phyloP scores from a whole-genome alignment of 2,888 invertebrate species.

The Clivina fossor region DNA sequence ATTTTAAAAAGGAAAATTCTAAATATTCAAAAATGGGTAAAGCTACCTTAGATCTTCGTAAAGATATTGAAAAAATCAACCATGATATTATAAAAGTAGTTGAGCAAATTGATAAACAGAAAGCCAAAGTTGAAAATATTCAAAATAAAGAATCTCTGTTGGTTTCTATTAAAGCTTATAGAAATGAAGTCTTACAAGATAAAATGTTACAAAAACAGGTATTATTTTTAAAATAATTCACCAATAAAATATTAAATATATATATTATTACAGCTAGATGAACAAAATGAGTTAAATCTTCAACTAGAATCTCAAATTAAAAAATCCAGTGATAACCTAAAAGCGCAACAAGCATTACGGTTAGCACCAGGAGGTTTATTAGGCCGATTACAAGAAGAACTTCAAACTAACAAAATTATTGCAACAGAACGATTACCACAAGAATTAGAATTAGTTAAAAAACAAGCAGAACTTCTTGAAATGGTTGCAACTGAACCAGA shows the following conservation, averaged over 20 bases:
- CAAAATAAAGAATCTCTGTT: conserved; percentile 68
- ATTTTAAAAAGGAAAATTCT: conserved; percentile 36
- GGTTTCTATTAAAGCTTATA: conserved; percentile 55
- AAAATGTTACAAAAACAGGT: conserved; percentile 42
- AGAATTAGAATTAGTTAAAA: conserved; percentile 65
- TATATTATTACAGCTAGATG: conserved; percentile 13
- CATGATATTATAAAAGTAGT: conserved; percentile 59
- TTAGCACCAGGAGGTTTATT: conserved; percentile 56
- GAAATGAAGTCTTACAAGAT: conserved; percentile 44
- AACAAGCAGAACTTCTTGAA: conserved; percentile 69
- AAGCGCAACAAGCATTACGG: conserved; percentile 34
- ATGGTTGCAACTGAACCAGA: conserved; percentile 67
- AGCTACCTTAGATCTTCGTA: conserved; percentile 77
- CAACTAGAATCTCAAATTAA: conserved; percentile 21
- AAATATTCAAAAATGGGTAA: conserved; percentile 54
- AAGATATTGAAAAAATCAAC: conserved; percentile 84
- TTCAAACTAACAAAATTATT: conserved; percentile 49
- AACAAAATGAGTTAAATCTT: conserved; percentile 13
- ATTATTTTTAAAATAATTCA: not conserved
- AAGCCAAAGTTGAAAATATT: conserved; percentile 65
- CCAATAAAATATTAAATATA: not conserved
- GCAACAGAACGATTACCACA: conserved; percentile 72
- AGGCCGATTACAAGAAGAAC: conserved; percentile 67
- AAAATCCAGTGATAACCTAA: conserved; percentile 10
- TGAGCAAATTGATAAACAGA: conserved; percentile 42